Conservation (phyloP, 2,888 invertebrate genomes). For the Heliconius ismenius region DNA sequence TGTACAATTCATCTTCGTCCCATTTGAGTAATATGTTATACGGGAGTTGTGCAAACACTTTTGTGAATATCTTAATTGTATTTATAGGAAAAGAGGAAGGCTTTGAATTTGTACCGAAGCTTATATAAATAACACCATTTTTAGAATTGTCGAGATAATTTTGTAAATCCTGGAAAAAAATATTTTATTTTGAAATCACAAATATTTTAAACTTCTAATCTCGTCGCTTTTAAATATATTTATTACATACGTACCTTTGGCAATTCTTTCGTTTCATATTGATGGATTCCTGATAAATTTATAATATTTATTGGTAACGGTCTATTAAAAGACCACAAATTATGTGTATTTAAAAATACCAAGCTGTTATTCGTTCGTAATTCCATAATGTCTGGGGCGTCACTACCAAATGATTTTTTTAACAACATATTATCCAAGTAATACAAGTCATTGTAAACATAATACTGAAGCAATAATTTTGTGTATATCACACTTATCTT, state of each 20-base stretch:
- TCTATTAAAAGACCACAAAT: constrained; percentile 55
- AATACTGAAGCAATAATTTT: constrained; percentile 18
- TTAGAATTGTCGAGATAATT: constrained; percentile 55
- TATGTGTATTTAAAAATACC: constrained; percentile 63
- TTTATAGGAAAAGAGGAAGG: constrained; percentile 47
- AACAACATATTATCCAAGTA: constrained; percentile 37
- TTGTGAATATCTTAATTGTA: constrained; percentile 49
- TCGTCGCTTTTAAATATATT: background rate
- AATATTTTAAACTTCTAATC: background rate
- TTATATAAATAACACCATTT: constrained; percentile 59
- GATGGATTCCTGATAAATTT: constrained; percentile 67
- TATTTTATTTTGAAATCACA: background rate
- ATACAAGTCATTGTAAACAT: constrained; percentile 23
- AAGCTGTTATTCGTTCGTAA: constrained; percentile 55
- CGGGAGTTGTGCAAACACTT: constrained; percentile 55
- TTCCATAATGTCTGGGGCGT: constrained; percentile 44
- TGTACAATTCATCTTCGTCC: constrained; percentile 56
- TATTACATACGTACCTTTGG: constrained; percentile 50
- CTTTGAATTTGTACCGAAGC: constrained; percentile 61
- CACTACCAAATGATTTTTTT: constrained; percentile 34
- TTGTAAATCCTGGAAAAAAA: constrained; percentile 54
- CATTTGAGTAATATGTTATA: constrained; percentile 65
- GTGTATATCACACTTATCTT: constrained; percentile 40
- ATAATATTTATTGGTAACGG: constrained; percentile 66
- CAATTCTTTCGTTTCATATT: constrained; percentile 56